These are phyloP conservation scores for Eupithecia insigniata DNA, from an alignment of 2,888 invertebrate genomes.

Conservation along the genomic window DNA sequence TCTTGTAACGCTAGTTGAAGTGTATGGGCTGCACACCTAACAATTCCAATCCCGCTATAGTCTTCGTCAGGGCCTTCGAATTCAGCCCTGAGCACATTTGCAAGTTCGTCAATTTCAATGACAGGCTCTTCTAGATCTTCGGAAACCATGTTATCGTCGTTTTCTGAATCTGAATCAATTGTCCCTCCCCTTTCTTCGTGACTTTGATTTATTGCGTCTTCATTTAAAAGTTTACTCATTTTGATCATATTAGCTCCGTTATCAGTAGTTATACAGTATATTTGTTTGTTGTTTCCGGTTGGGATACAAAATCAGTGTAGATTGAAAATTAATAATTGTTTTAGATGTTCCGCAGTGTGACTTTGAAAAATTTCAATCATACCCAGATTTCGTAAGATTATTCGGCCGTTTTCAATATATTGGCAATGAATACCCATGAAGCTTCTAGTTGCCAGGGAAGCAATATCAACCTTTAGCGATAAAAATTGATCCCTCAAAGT, in stretches of 20 bases:
- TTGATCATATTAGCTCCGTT: slow-evolving; percentile 29
- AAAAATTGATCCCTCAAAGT: neutral
- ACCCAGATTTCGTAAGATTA: slow-evolving; percentile 18
- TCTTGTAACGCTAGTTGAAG: slow-evolving; percentile 32
- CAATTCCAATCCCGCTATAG: slow-evolving; percentile 14
- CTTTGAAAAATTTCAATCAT: slow-evolving; percentile 27
- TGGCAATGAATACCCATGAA: slow-evolving; percentile 3
- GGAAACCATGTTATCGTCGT: neutral
- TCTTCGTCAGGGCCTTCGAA: slow-evolving; percentile 6
- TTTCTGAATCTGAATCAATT: slow-evolving; percentile 10
- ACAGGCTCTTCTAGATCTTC: slow-evolving; percentile 3
- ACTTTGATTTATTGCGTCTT: slow-evolving; percentile 2
- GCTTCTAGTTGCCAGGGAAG: slow-evolving; percentile 26
- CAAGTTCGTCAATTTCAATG: slow-evolving; percentile 9
- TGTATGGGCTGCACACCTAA: slow-evolving; percentile 33
- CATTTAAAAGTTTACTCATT: slow-evolving; percentile 23
- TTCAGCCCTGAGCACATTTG: slow-evolving; percentile 11
- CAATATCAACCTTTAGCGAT: slow-evolving; percentile 19
- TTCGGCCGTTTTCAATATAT: neutral
- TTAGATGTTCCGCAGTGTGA: slow-evolving; percentile 28
- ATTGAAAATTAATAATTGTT: slow-evolving; percentile 24
- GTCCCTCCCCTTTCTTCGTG: slow-evolving; percentile 1
- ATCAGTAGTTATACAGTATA: slow-evolving; percentile 18
- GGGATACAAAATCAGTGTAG: slow-evolving; percentile 25
- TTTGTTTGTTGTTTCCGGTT: slow-evolving; percentile 17